A percentile compares a stretch with the other conserved stretches of the same genome.
These are phyloP conservation scores for Pogonomyrmex barbatus DNA, from an alignment of 1,140 invertebrate genomes.

Conservation along the genomic window DNA sequence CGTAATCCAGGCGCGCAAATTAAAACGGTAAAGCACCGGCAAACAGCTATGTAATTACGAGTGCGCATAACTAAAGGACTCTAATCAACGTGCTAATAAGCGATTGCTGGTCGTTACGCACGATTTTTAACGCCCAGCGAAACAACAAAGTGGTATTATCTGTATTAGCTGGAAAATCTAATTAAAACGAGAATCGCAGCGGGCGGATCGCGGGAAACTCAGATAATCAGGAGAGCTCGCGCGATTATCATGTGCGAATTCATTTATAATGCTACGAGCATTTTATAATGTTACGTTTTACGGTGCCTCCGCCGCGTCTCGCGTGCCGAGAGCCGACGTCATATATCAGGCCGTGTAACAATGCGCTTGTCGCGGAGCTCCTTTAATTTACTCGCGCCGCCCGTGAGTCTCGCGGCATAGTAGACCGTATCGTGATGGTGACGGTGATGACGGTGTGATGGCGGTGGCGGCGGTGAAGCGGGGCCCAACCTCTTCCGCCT, in stretches of 20 bases:
- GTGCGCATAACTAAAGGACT: conserved; percentile 38
- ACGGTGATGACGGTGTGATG: not conserved
- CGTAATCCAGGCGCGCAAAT: conserved; percentile 45
- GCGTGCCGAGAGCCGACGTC: not conserved
- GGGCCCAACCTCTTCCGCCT: conserved; percentile 65
- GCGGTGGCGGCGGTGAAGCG: too few species aligned
- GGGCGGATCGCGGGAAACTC: conserved; percentile 31
- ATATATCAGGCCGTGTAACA: conserved; percentile 50
- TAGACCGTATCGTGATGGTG: conserved; percentile 49
- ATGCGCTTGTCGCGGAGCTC: conserved; percentile 55
- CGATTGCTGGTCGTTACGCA: conserved; percentile 39
- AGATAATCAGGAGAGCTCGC: conserved; percentile 3
- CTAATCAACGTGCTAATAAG: conserved; percentile 61
- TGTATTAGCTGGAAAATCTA: conserved; percentile 36
- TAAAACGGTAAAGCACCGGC: conserved; percentile 61
- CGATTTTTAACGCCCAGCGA: conserved; percentile 44
- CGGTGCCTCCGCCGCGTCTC: not conserved
- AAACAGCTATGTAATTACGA: conserved; percentile 55
- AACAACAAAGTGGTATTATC: conserved; percentile 48
- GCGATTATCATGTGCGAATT: conserved; percentile 56
- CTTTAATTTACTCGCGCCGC: conserved; percentile 52
- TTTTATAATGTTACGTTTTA: conserved; percentile 40
- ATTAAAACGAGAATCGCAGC: conserved; percentile 52
- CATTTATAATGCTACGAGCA: not conserved
- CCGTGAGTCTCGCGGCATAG: conserved; percentile 43